Base-by-base conservation (phyloP, 92 coral and sea anemone genomes). In the Chrysogorgia sp. region DNA sequence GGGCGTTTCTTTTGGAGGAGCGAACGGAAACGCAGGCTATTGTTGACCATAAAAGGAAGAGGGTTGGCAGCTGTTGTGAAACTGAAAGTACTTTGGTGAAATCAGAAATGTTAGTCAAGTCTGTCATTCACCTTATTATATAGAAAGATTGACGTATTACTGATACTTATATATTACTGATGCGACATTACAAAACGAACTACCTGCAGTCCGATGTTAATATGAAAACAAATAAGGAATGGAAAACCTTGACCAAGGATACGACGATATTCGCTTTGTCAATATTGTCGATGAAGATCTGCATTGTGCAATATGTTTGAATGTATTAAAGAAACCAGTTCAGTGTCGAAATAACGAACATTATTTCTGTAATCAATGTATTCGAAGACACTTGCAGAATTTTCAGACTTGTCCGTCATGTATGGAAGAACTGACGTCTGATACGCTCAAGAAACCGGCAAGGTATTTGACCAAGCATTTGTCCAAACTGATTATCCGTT, bases 401-500 rank as follows among this genome's bases (percentile, higher is more conserved):
- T 17, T 23, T 52, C 59, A 17, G 59, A 52, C 21, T 5, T 52
- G 59, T 17, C 59, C 59, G 20, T 17, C 8, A 5, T 52, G 59
- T 17, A 52, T 52, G 59, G 59, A 52, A 52, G 59, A 52, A 17
- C 59, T 52, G 20, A 5, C 22, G 21, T 17, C 17, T 7, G 59
- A 52, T 3, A 52, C 59, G 26, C 59, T 52, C 59, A 52, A 52
- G 59, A 52, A 52, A 23, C 59, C 59, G 17, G 59, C 59, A 52
- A 52, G 59, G 26, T 52, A 52, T 52, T 23, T 52, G 26, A 17
- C 20, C 21, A 52, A 52, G 26, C 7, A 52, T 52, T 23, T 52
- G 21, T 17, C 22, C 20, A 17, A 7, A 4, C 59, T 52, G 59
- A 23, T 17, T 17, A 52, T 52, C 20, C 21, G 17, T 17, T 52